Evolutionary conservation across 2,888 invertebrate genomes (phyloP), one percentile per base, ranked within the genome.

Genomic region (Melinaea menophilus): DNA sequence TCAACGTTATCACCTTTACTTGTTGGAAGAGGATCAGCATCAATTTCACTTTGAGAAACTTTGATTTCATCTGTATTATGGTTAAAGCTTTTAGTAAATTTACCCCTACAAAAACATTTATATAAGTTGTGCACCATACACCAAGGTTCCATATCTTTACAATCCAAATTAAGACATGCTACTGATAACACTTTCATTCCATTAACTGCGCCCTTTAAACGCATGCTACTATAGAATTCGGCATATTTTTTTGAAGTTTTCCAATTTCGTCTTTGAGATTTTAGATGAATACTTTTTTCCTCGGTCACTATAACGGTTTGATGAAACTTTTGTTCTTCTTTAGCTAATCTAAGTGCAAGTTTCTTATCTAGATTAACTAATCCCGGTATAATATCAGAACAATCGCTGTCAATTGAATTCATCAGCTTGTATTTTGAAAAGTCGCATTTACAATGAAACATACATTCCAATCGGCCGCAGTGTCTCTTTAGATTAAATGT

Each of bases 321-420:
- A 13, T 93, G 94, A 80, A 95, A 95, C 75, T 94, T 94, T 78
- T 93, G 92, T 79, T 95, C 95, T 74, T 93, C 93, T 78, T 92
- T 94, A 0, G 94, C 93, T 66, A 95, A 82, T 63, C 92, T 91
- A 55, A 79, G 84, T 72, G 91, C 92, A 0, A 88, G 88, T 75
- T 91, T 85, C 70, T 88, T 86, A 68, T 92, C 88, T 59, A 93
- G 75, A 71, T 84, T 84, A 45, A 86, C 69, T 58, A 91, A 76
- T 0, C 81, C 83, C 1, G 85, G 82, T 61, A 87, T 72, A 54
- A 80, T 63, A 60, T 82, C 79, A 37, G 75, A 67, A 69, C 73
- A 76, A 56, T 74, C 73, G 48, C 67, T 70, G 61, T 81, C 77
- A 58, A 80, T 71, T n/a, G 74, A 74, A 63, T 81, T 78, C 3